Evolutionary conservation across 2,888 invertebrate genomes (phyloP), one percentile per base, ranked within the genome.

Genomic region (Scaptomyza cyrtandrae): DNA sequence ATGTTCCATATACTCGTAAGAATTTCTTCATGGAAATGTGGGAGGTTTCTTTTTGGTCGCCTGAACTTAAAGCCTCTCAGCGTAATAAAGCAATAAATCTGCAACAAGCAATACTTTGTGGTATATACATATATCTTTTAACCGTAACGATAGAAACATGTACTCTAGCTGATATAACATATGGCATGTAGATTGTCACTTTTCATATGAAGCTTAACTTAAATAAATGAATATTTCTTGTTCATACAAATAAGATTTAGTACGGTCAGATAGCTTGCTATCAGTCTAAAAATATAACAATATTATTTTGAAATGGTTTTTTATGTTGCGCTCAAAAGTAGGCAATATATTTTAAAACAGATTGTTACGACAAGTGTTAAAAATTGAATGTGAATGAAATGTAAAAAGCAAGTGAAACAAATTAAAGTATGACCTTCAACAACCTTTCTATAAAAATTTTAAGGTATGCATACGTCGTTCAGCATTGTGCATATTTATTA

Each of bases 81-180:
- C 55, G 68, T 63, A 72, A 78, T 78, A 87, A 75, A 78, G 71
- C 76, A 81, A 81, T 85, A 85, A 85, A 78, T 83, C 76, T 67
- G 33, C n/a, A 39, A 39, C 16, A 7, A 46, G 46, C 6, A 46
- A 54, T 46, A 5, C 53, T 54, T n/a, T 46, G 7, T n/a, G 5
- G 24, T 10, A 9, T 24, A n/a, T 29, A 16, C 46, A 37, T 37
- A 37, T 39, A 39, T 39, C 14, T 39, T 39, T 33, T 27, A 16
- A 13, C 14, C 14, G 14, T n/a, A 14, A 27, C 41, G 41, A 16
- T 41, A 1, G 16, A 2, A 16, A 16, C 11, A n/a, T n/a, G 7
- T 24, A 10, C 6, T 1, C 13, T 41, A 2, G 9, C 14, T 29
- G 11, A 6, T 14, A 7, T 11, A 11, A 29, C 6, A 24, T 24